Base-by-base conservation (phyloP, 2,888 invertebrate species). In the Brachypterus glaber region DNA sequence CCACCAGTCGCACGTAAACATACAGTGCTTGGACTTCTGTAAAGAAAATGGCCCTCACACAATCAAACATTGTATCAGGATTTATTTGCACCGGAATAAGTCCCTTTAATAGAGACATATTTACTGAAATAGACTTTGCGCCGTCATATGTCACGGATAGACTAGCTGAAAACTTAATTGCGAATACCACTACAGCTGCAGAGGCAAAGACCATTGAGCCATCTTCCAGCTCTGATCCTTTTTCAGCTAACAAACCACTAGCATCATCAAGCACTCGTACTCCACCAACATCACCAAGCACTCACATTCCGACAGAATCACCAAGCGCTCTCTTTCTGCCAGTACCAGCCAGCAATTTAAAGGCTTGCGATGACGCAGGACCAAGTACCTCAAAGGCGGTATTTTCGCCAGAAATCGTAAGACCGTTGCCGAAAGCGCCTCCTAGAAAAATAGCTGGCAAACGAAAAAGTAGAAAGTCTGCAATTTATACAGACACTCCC, bases 41-140 rank as follows among this genome's bases (percentile, higher is more conserved):
- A n/a, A n/a, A n/a, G n/a, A n/a, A n/a, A n/a, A n/a, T n/a, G n/a
- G n/a, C n/a, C n/a, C n/a, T n/a, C n/a, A n/a, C n/a, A n/a, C n/a
- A n/a, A n/a, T n/a, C n/a, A n/a, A n/a, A n/a, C 14, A 51, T 60
- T n/a, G n/a, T n/a, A n/a, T n/a, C n/a, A n/a, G n/a, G n/a, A n/a
- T n/a, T n/a, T n/a, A n/a, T n/a, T n/a, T 33, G 43, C 60, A 16
- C 58, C 58, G 48, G 59, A 58, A 8, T 46, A 54, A 12, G 46
- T 49, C 35, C 40, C 40, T 41, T 54, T 42, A 43, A 40, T 33
- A 17, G 34, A 12, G 29, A 37, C 12, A 40, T 39, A n/a, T 43
- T 43, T 30, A 39, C 21, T 9, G 17, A 17, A 18, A 11, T 24
- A 33, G 33, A 39, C 30, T 39, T 34, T 29, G 18, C 34, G 7